Evolutionary conservation across 2,113 vertebrate species (phyloP), one percentile per base, ranked within the genome.

Genomic region (Malurus cyaneus): DNA sequence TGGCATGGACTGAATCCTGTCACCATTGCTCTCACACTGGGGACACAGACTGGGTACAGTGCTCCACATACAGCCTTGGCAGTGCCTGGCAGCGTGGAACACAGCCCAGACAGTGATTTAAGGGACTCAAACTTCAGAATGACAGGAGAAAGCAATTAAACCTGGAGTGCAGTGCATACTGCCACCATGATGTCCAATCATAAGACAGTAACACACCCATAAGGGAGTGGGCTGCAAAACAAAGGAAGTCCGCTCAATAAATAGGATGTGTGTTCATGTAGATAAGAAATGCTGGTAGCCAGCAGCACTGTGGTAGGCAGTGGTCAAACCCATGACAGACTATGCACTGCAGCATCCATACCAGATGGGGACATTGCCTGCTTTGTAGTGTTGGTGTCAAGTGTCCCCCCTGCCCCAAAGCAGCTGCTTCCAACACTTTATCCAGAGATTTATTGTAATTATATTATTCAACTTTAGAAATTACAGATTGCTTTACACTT

Each of bases 141-240:
- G 66, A 85, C 39, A 28, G 0, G 57, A 66, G 60, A 82, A 88
- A 74, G 34, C 65, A 86, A 80, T 92, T 78, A 59, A 86, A 86
- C 54, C 9, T 50, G 60, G 50, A 54, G 13, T 14, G 29, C 0
- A 5, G 52, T 0, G 0, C 39, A 15, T 29, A 23, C 59, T 65
- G 59, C 44, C 76, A 9, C 25, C 5, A 3, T 0, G 0, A 16
- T 0, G 1, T 23, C 39, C 1, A 5, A 72, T 53, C 44, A 31
- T 11, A 46, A 80, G 12, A 34, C 1, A 2, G 9, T n/a, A 71
- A 86, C 39, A 73, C 11, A 14, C n/a, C 42, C 34, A 1, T 21
- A 85, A 50, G 44, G 56, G 26, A 85, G 15, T 24, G 24, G 64
- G 44, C 44, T 85, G 65, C 34, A 64, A 87, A 85, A 64, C 84